Evolutionary conservation across 30 jellyfish, hydroid and myxozoan species (phyloP).

Genomic region (Rhopilema esculentum): DNA sequence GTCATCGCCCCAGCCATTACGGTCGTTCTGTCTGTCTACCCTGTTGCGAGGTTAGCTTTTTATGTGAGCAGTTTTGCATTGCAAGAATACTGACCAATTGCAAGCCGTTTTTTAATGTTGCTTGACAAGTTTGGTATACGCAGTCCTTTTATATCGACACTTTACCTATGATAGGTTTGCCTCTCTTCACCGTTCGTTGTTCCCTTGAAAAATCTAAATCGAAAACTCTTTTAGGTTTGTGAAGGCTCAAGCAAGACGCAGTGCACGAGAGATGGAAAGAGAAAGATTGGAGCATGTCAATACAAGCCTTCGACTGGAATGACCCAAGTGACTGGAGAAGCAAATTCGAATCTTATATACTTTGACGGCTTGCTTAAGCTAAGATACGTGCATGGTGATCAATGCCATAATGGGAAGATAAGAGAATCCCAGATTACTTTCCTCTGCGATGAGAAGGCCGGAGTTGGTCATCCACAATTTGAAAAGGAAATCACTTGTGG

Average conservation of each 20-base stretch:
- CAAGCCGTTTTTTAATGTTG: too few species aligned
- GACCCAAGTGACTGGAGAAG: conserved; percentile 49
- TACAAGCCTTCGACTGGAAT: conserved; percentile 26
- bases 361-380: conserved; percentile 80
- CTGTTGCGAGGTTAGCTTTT: too few species aligned
- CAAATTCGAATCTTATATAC: conserved; percentile 61
- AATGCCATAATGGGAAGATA: conserved; percentile 59
- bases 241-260: conserved; percentile 70
- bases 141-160: too few species aligned
- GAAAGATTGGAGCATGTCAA: conserved; percentile 78
- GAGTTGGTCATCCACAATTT: conserved; percentile 83
- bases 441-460: conserved; percentile 74
- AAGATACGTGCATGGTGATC: conserved; percentile 74
- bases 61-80: too few species aligned
- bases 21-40: too few species aligned
- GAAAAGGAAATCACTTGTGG: conserved; percentile 89
- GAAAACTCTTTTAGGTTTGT: conserved; percentile 44
- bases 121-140: too few species aligned
- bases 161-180: neutral
- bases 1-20: too few species aligned
- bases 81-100: too few species aligned
- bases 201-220: neutral
- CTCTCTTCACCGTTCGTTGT: neutral
- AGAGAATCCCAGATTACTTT: conserved; percentile 74
- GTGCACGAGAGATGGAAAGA: conserved; percentile 47